Base-by-base conservation (phyloP, 2,888 invertebrate species). In the Pardosa pseudoannulata region DNA sequence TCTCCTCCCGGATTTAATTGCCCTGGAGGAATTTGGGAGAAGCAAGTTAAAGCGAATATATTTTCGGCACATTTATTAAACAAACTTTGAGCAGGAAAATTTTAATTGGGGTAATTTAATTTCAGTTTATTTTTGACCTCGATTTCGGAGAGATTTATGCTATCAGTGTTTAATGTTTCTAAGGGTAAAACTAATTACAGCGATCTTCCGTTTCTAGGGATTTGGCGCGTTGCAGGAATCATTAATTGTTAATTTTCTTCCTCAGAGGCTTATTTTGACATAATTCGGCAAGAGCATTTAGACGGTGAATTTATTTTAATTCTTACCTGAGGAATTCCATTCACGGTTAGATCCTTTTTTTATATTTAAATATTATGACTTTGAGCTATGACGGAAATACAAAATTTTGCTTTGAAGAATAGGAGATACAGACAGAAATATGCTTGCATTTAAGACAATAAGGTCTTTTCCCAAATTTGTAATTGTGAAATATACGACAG, bases 51-150 rank as follows among this genome's bases (percentile, higher is more conserved):
- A 46, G 23, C 23, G 56, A 56, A 56, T 56, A 6, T 23, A 56
- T 56, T 56, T 56, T 56, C 56, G 19, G 23, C 56, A 23, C 83
- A 83, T 83, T 83, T 83, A 83, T 83, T 83, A 83, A 83, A 83
- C 78, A 83, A 83, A 83, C 83, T 56, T 56, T 39, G 46, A 50
- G 36, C 16, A 65, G 65, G 78, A 39, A 83, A 83, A 83, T 83
- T 83, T 83, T 83, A 83, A 83, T 83, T 83, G 83, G 67, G 67
- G 83, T 83, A 83, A 83, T 83, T 83, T 83, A 83, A 83, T 83
- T 83, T 83, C 72, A 83, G 83, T 83, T 83, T 83, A 78, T 78
- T 73, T 71, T 39, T 56, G 56, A 56, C 56, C 56, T 56, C 56
- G 56, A 56, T 56, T 56, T 56, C 56, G 5, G 56, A 16, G 56